Evolutionary conservation across 2,113 vertebrate species (phyloP), one percentile per base, ranked within the genome.

Genomic region (Puma concolor): DNA sequence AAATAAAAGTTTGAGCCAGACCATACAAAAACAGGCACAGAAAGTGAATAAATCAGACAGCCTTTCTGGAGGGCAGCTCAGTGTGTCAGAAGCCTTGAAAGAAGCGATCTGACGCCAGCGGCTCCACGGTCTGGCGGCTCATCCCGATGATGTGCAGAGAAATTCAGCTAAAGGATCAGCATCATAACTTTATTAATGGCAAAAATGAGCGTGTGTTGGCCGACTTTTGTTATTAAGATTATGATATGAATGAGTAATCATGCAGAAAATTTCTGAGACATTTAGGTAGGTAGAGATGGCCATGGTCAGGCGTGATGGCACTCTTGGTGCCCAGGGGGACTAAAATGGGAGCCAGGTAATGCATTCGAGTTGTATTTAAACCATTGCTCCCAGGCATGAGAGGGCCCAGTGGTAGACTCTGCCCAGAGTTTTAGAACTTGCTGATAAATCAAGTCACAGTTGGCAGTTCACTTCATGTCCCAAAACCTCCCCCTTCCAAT

Each of bases 11-110:
- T 91, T 92, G 27, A 74, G 9, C 60, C 71, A 91, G 81, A 71
- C 36, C 85, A 10, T 69, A 81, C 5, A 71, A 63, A 88, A 91
- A 69, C 2, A 54, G 5, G 8, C 29, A 87, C 33, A 79, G 25
- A 33, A 57, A 23, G 72, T 88, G 41, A 88, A 31, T 80, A 89
- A 95, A 79, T 89, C 41, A 89, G 38, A 90, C 17, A n/a, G 50
- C 50, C 19, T 95, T 97, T 85, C 88, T 96, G 29, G n/a, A 86
- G 67, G 54, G 11, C 69, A 60, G 12, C 94, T 96, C 82, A 41
- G 7, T 93, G 21, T 84, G 64, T 93, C 36, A 50, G 16, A 96
- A 81, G 10, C 38, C 48, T 69, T 91, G 57, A 98, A 81, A 82
- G 95, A 80, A 57, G 23, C 31, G 29, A 4, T 44, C 0, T 52